These are phyloP conservation scores for Smittia sp. DNA, from an alignment of 2,888 invertebrate species.

Conservation along the genomic window DNA sequence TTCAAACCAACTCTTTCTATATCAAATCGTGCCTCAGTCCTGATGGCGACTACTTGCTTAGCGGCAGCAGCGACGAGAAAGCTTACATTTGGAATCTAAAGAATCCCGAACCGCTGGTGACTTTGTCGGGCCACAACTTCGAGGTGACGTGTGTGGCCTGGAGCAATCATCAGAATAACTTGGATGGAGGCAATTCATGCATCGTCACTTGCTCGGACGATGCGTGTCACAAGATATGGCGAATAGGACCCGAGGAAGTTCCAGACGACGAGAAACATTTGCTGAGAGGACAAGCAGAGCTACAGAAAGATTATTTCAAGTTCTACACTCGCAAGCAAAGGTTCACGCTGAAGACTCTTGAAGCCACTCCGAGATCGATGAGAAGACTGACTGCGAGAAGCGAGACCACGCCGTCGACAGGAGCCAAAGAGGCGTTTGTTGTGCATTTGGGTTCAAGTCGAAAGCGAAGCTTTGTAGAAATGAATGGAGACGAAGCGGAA, in stretches of 20 bases:
- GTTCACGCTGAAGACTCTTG: constrained; percentile 45
- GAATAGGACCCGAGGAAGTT: constrained; percentile 58
- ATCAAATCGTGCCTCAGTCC: constrained; percentile 79
- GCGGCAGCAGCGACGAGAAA: constrained; percentile 83
- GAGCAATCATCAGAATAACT: constrained; percentile 54
- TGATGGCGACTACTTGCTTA: constrained; percentile 76
- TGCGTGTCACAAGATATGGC: constrained; percentile 73
- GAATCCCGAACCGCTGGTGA: constrained; percentile 63
- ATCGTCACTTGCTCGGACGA: constrained; percentile 84
- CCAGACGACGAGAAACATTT: constrained; percentile 50
- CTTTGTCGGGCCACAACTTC: constrained; percentile 71
- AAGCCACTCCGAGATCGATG: constrained; percentile 56
- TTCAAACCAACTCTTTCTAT: constrained; percentile 78
- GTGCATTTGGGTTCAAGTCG: constrained; percentile 45
- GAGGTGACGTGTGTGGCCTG: constrained; percentile 88
- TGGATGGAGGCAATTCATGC: constrained; percentile 56
- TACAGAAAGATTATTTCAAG: constrained; percentile 50
- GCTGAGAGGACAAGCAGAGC: constrained; percentile 56
- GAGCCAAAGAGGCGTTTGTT: not conserved
- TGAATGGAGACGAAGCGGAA: constrained; percentile 48
- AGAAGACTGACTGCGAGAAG: constrained; percentile 54
- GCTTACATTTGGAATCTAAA: constrained; percentile 83
- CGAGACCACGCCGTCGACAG: constrained; percentile 47
- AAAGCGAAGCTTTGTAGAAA: constrained; percentile 51
- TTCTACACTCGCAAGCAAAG: constrained; percentile 43